Conservation (phyloP, 2,888 invertebrate species). For the Anagyrus pseudococci region DNA sequence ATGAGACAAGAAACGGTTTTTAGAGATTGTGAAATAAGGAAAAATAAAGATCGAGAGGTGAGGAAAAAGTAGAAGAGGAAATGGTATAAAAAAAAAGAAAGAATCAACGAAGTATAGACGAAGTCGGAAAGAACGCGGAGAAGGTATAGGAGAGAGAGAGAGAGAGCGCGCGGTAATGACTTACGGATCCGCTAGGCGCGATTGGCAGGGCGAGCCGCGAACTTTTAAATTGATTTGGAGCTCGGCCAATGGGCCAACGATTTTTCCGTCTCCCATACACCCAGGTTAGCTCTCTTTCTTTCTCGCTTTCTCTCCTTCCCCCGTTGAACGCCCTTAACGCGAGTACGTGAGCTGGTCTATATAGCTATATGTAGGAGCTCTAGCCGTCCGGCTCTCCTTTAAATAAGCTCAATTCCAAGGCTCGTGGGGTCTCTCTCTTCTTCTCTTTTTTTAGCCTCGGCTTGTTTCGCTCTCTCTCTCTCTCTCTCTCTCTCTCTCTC, state of each 20-base stretch:
- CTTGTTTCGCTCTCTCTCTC: constrained; percentile 2
- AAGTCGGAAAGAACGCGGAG: neutral
- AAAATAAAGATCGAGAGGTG: no score
- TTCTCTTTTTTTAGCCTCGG: constrained; percentile 21
- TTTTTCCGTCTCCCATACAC: constrained; percentile 46
- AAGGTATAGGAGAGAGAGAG: no score
- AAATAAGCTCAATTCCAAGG: constrained; percentile 33
- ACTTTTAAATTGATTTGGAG: constrained; percentile 62
- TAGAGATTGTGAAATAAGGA: no score
- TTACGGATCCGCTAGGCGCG: constrained; percentile 48
- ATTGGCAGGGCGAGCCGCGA: constrained; percentile 49
- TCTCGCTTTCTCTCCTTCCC: constrained; percentile 32
- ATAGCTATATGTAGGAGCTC: constrained; percentile 38
- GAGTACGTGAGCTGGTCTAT: no score
- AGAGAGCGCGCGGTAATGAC: no score
- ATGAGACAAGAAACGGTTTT: no score
- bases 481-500: constrained; percentile 15
- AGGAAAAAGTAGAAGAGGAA: no score
- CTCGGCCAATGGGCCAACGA: constrained; percentile 54
- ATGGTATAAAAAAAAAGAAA: neutral
- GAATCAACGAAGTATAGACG: neutral
- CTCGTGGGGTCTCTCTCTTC: constrained; percentile 23
- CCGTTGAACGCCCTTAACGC: no score
- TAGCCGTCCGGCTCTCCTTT: constrained; percentile 24
- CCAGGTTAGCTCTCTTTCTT: constrained; percentile 37